Evolutionary conservation across 2,888 invertebrate genomes (phyloP).

Genomic region (Oligia latruncula): DNA sequence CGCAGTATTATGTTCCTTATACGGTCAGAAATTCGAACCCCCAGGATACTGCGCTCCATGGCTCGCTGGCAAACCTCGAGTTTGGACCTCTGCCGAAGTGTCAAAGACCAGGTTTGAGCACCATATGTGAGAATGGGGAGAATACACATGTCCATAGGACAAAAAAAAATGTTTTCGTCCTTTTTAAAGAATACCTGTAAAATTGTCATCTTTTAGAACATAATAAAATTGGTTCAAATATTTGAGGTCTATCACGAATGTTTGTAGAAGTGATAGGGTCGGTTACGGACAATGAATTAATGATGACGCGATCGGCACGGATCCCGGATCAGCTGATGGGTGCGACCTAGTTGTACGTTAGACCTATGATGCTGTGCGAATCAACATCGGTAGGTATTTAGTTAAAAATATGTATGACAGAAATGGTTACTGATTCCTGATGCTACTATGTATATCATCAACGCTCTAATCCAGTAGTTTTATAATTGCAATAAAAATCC

Average conservation of each 20-base stretch:
- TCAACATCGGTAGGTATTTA: conserved; percentile 31
- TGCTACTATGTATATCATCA: not conserved
- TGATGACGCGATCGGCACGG: conserved; percentile 52
- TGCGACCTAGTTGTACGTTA: conserved; percentile 55
- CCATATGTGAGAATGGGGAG: too few relatives aligned
- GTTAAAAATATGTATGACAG: not conserved
- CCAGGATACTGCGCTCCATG: too few relatives aligned
- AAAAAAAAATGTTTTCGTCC: not conserved
- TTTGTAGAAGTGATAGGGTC: conserved; percentile 58
- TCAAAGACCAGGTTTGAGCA: too few relatives aligned
- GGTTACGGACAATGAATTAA: conserved; percentile 52
- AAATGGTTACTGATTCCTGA: too few relatives aligned
- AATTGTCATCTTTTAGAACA: conserved; percentile 1
- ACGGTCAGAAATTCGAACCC: too few relatives aligned
- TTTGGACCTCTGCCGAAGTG: too few relatives aligned
- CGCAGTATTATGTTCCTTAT: too few relatives aligned
- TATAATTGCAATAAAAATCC: not conserved
- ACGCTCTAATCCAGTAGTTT: not conserved
- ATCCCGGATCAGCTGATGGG: conserved; percentile 59
- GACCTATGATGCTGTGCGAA: conserved; percentile 58
- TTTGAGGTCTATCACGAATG: conserved; percentile 28
- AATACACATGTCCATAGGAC: too few relatives aligned
- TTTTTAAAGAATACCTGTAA: not conserved
- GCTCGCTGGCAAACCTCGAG: too few relatives aligned
- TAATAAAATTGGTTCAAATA: conserved; percentile 33